Evolutionary conservation across 2,888 invertebrate genomes (phyloP).

Genomic region (Cephus rjabovi): DNA sequence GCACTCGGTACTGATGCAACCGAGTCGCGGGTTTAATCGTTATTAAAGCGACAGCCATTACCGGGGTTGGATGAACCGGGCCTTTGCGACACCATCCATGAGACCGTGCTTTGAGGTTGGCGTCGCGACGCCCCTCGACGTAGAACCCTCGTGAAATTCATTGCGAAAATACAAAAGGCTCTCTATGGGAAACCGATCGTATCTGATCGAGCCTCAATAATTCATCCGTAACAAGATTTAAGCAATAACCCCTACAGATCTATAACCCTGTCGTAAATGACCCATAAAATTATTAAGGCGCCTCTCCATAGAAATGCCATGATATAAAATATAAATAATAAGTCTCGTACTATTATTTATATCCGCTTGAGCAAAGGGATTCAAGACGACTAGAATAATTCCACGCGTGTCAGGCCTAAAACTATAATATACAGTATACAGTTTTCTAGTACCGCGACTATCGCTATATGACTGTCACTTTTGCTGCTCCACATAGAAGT

Average conservation of each 20-base stretch:
- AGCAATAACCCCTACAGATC: neutral
- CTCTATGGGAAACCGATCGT: neutral
- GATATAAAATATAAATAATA: neutral
- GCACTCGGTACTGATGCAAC: conserved; percentile 30
- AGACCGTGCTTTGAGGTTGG: neutral
- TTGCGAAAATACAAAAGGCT: neutral
- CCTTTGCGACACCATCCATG: neutral
- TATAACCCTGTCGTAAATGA: neutral
- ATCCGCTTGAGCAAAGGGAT: neutral
- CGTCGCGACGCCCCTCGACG: neutral
- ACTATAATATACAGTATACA: neutral
- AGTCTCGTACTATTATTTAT: neutral
- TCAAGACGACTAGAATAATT: neutral
- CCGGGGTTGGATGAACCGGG: conserved; percentile 5
- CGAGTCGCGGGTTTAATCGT: conserved; percentile 37
- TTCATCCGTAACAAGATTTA: neutral
- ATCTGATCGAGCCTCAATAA: neutral
- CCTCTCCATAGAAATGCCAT: neutral
- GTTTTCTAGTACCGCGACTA: neutral
- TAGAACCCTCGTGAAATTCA: neutral
- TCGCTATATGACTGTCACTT: conserved; percentile 33
- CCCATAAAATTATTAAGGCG: neutral
- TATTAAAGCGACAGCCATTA: conserved; percentile 39
- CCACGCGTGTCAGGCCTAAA: neutral
- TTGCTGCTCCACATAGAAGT: conserved; percentile 46